Percentiles rank a stretch among this genome's conserved stretches.
Evolutionary conservation across 2,888 invertebrate species (phyloP).

Genomic region (Meliscaeva auricollis): DNA sequence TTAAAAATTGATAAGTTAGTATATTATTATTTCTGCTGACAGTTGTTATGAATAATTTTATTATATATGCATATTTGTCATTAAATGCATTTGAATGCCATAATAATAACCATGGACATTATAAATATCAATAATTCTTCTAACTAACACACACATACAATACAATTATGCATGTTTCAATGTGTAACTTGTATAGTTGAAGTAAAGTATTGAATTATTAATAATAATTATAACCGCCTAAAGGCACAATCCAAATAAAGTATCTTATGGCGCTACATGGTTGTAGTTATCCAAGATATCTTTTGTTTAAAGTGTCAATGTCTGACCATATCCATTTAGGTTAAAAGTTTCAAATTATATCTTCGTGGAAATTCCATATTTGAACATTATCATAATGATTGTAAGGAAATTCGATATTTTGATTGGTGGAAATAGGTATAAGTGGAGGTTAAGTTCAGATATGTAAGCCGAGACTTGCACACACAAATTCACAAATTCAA

Average conservation of each 20-base stretch:
- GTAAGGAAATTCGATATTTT: not conserved
- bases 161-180: no score
- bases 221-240: constrained; percentile 22
- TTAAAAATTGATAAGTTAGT: constrained; percentile 37
- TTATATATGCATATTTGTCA: constrained; percentile 8
- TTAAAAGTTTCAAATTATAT: constrained; percentile 24
- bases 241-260: not conserved
- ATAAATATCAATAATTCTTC: not conserved
- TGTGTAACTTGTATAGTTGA: not conserved
- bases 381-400: no score
- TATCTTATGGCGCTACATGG: constrained; percentile 9
- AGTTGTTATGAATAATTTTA: constrained; percentile 33
- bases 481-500: no score
- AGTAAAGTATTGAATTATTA: constrained; percentile 24
- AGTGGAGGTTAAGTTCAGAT: no score
- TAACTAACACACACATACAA: not conserved
- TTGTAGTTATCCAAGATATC: not conserved
- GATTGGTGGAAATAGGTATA: no score
- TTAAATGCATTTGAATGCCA: constrained; percentile 15
- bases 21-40: constrained; percentile 26
- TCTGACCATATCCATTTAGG: constrained; percentile 13
- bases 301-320: not conserved
- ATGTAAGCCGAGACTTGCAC: no score
- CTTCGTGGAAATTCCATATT: not conserved
- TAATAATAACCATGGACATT: not conserved